phyloP scores from a whole-genome alignment of 2,113 vertebrate genomes.

The Varanus komodoensis region DNA sequence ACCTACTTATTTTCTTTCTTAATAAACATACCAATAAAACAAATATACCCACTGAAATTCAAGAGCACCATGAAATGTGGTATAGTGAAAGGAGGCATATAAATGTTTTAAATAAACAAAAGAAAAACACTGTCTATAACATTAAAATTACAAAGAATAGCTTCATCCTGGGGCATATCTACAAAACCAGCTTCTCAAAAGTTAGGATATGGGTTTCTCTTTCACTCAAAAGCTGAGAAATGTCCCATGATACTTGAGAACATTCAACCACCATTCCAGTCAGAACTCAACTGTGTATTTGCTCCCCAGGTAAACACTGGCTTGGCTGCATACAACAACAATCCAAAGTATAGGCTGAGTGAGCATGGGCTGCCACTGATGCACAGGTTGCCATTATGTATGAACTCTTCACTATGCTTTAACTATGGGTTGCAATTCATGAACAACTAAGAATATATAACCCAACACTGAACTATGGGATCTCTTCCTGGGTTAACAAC shows the following conservation, averaged over 20 bases:
- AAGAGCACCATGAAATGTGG: slow-evolving; percentile 1
- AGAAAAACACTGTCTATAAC: neutral
- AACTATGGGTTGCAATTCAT: no score
- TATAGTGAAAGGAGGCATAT: neutral
- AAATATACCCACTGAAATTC: neutral
- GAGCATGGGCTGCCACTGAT: no score
- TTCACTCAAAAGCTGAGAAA: neutral
- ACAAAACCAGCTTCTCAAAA: neutral
- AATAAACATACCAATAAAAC: slow-evolving; percentile 34
- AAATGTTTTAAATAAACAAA: neutral
- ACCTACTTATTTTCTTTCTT: neutral
- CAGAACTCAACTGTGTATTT: neutral
- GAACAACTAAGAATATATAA: no score
- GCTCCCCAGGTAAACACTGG: neutral
- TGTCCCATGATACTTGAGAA: neutral
- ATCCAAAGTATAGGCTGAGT: no score
- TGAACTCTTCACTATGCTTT: no score
- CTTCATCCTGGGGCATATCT: neutral
- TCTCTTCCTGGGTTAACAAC: no score
- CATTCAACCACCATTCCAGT: neutral
- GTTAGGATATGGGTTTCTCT: no score
- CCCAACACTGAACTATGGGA: no score
- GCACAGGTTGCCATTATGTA: no score
- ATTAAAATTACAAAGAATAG: neutral
- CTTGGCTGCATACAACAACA: no score